Evolutionary conservation across 1,140 invertebrate genomes (phyloP).

Genomic region (Eufriesea mexicana): DNA sequence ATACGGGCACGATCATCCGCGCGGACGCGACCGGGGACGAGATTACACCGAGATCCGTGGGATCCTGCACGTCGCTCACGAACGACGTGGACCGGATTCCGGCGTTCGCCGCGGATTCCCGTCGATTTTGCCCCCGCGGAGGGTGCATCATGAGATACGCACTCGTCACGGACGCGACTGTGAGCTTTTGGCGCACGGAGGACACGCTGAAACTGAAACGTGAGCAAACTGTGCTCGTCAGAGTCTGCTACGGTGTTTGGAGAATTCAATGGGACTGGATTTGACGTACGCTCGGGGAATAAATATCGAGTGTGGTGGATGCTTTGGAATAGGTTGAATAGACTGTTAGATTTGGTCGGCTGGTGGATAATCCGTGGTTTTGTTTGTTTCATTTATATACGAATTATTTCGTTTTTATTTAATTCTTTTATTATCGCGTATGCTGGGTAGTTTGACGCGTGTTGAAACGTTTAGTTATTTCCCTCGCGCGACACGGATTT

Average conservation of each 20-base stretch:
- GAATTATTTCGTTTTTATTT: too few species aligned
- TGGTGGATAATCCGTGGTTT: too few species aligned
- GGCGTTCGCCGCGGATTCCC: constrained; percentile 6
- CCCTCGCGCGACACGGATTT: too few species aligned
- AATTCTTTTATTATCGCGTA: too few species aligned
- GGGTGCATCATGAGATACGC: background rate
- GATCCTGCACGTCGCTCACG: constrained; percentile 3
- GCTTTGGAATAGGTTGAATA: too few species aligned
- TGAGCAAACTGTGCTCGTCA: background rate
- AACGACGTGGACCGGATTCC: constrained; percentile 1
- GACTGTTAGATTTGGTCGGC: too few species aligned
- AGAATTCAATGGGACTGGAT: background rate
- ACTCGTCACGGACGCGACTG: background rate
- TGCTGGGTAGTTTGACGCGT: too few species aligned
- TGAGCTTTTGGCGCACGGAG: constrained; percentile 24
- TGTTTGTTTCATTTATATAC: too few species aligned
- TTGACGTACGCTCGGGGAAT: background rate
- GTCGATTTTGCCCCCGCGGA: background rate
- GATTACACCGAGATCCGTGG: constrained; percentile 13
- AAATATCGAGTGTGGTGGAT: too few species aligned
- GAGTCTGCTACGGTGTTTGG: background rate
- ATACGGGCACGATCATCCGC: constrained; percentile 1
- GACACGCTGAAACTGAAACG: constrained; percentile 1
- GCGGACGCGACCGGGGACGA: background rate
- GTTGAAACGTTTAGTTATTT: too few species aligned